Percentiles rank a stretch among this genome's conserved stretches.
These are phyloP conservation scores for Cirrhinus molitorella DNA, from an alignment of 2,797 vertebrate genomes.

Conservation along the genomic window DNA sequence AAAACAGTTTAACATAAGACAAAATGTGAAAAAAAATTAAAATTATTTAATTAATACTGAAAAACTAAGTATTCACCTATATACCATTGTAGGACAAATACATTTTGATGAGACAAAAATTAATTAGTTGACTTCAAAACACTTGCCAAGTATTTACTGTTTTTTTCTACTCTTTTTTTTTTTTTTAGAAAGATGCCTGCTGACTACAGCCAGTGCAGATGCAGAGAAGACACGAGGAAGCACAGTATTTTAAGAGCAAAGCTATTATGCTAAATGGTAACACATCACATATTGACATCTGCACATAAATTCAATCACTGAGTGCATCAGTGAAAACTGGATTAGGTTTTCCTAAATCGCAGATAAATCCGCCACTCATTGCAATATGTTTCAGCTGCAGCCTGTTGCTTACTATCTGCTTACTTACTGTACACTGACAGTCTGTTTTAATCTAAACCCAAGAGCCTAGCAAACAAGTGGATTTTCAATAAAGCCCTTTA, in stretches of 20 bases:
- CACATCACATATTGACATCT: slow-evolving; percentile 44
- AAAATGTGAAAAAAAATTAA: too few species aligned
- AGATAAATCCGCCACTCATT: slow-evolving; percentile 57
- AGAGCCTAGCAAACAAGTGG: slow-evolving; percentile 82
- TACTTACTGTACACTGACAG: slow-evolving; percentile 72
- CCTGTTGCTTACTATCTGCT: slow-evolving; percentile 67
- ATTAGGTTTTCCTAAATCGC: slow-evolving; percentile 50
- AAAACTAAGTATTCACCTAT: too few species aligned
- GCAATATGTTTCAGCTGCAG: slow-evolving; percentile 76
- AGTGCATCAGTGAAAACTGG: slow-evolving; percentile 48
- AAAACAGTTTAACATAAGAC: too few species aligned
- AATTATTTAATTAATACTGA: too few species aligned
- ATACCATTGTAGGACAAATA: not conserved
- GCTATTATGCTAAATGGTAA: slow-evolving; percentile 18
- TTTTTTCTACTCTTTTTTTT: not conserved
- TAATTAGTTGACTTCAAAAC: not conserved
- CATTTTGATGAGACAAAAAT: not conserved
- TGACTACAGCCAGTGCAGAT: not conserved
- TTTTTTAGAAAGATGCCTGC: not conserved
- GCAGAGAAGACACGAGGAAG: not conserved
- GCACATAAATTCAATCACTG: slow-evolving; percentile 51
- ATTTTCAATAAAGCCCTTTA: slow-evolving; percentile 81
- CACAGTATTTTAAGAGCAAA: slow-evolving; percentile 5
- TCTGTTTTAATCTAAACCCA: slow-evolving; percentile 84
- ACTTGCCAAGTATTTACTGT: not conserved